phyloP scores from a whole-genome alignment of 2,888 invertebrate genomes.

The Zonitis immaculata region DNA sequence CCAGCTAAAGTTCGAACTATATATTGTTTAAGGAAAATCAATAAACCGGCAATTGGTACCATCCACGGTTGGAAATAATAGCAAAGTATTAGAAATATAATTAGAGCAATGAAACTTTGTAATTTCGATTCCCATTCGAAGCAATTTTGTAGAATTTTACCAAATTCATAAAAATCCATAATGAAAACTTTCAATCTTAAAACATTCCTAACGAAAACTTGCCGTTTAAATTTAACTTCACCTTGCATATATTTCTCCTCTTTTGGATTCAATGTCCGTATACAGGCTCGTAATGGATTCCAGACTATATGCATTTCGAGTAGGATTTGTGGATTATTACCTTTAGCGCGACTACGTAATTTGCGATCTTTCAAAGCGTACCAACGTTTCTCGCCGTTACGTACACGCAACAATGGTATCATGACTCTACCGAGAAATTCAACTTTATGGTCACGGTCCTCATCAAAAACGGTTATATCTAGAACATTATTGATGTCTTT shows the following conservation, averaged over 20 bases:
- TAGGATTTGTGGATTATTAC: slow-evolving; percentile 82
- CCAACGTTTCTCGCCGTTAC: slow-evolving; percentile 91
- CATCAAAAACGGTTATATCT: slow-evolving; percentile 95
- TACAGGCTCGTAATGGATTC: slow-evolving; percentile 89
- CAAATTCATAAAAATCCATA: slow-evolving; percentile 81
- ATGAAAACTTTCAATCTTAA: slow-evolving; percentile 86
- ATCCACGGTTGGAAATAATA: slow-evolving; percentile 96
- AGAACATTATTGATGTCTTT: slow-evolving; percentile 93
- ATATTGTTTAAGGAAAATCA: slow-evolving; percentile 74
- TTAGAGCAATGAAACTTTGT: slow-evolving; percentile 76
- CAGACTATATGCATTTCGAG: slow-evolving; percentile 89
- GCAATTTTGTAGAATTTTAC: slow-evolving; percentile 90
- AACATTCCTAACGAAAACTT: slow-evolving; percentile 90
- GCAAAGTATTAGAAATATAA: slow-evolving; percentile 81
- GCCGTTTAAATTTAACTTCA: slow-evolving; percentile 93
- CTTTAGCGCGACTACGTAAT: slow-evolving; percentile 83
- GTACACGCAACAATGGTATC: slow-evolving; percentile 79
- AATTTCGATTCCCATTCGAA: slow-evolving; percentile 95
- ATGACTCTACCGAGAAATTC: slow-evolving; percentile 85
- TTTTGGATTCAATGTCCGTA: slow-evolving; percentile 89
- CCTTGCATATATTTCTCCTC: slow-evolving; percentile 94
- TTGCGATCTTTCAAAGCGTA: slow-evolving; percentile 96
- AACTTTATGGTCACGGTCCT: slow-evolving; percentile 96
- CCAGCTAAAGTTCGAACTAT: slow-evolving; percentile 53
- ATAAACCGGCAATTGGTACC: slow-evolving; percentile 75